Evolutionary conservation across 92 coral and sea anemone genomes (phyloP).

Genomic region (Diadumene lineata): DNA sequence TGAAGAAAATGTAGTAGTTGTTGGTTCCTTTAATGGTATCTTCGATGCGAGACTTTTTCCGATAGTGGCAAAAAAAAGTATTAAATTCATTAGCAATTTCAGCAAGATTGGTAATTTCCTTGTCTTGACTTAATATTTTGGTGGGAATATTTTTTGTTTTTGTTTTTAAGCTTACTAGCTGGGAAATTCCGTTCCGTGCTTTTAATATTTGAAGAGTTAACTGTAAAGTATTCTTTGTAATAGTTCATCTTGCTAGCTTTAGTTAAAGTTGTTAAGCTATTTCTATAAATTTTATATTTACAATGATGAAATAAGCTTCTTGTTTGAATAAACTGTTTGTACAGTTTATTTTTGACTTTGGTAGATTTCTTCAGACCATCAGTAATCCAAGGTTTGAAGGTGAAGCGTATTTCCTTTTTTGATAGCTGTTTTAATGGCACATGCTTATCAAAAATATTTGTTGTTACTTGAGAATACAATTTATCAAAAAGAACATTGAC

Average conservation of each 20-base stretch:
- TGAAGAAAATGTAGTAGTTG: neutral
- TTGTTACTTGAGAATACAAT: slow-evolving; percentile 16
- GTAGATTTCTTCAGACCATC: slow-evolving; percentile 43
- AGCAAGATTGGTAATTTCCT: neutral
- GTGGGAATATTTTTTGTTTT: neutral
- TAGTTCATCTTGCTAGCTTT: slow-evolving; percentile 22
- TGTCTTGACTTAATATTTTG: neutral
- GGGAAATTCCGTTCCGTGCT: slow-evolving; percentile 27
- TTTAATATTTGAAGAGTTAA: slow-evolving; percentile 2
- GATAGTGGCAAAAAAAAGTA: neutral
- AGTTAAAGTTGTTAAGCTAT: slow-evolving; percentile 38
- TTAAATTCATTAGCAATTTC: slow-evolving; percentile 16
- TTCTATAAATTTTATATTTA: slow-evolving; percentile 46
- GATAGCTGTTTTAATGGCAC: slow-evolving; percentile 31
- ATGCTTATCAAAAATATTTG: slow-evolving; percentile 17
- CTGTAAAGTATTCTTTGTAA: slow-evolving; percentile 14
- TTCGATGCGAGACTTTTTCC: slow-evolving; percentile 12
- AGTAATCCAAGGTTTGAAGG: slow-evolving; percentile 47
- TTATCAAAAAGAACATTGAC: slow-evolving; percentile 4
- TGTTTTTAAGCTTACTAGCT: slow-evolving; percentile 17
- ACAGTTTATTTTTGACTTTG: slow-evolving; percentile 44
- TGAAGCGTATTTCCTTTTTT: slow-evolving; percentile 3
- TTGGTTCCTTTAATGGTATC: neutral
- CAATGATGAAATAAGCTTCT: slow-evolving; percentile 19
- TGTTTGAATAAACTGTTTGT: slow-evolving; percentile 34